Base-by-base conservation (phyloP, 1,140 invertebrate genomes). In the Acromyrmex heyeri region DNA sequence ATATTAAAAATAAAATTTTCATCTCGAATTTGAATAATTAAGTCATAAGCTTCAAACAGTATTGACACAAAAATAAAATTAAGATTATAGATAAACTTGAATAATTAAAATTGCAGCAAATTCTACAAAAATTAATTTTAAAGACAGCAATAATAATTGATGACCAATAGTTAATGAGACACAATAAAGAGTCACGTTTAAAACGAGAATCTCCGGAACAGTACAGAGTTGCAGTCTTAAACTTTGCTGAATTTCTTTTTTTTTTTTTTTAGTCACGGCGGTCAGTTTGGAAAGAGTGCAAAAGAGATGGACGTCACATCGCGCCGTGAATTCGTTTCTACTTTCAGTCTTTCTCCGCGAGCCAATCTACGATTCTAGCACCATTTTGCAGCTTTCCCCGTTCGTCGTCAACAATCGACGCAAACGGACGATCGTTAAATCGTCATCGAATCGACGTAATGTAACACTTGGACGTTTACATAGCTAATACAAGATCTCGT, bases 331-430 rank as follows among this genome's bases (percentile, higher is more conserved):
- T 83, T 81, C 86, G 48, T 86, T 72, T 76, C 78, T 90, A 90
- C 81, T 88, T 89, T 94, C 94, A 94, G 94, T 94, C 94, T 94
- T 94, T 90, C 92, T 92, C 91, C 87, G 88, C 89, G 90, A 87
- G 92, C 92, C 90, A 93, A 91, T 93, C 92, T 93, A 92, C 88
- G 64, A 87, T 75, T 92, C 90, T 93, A 93, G 91, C 92, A 93
- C 90, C 92, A 92, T 91, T 86, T 86, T 83, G 86, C 90, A 92
- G 91, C 91, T 91, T 91, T 82, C 59, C n/a, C 59, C 85, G 62
- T 59, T 76, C 69, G 48, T 77, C 53, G 44, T 79, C 27, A 34
- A 67, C 8, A 59, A 86, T 34, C 70, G 64, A 82, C 69, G n/a
- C 18, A 61, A 85, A 73, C 48, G 77, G 64, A 38, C 44, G 27